These are phyloP conservation scores for Stomorhina lunata DNA, from an alignment of 2,888 invertebrate species.

Conservation along the genomic window DNA sequence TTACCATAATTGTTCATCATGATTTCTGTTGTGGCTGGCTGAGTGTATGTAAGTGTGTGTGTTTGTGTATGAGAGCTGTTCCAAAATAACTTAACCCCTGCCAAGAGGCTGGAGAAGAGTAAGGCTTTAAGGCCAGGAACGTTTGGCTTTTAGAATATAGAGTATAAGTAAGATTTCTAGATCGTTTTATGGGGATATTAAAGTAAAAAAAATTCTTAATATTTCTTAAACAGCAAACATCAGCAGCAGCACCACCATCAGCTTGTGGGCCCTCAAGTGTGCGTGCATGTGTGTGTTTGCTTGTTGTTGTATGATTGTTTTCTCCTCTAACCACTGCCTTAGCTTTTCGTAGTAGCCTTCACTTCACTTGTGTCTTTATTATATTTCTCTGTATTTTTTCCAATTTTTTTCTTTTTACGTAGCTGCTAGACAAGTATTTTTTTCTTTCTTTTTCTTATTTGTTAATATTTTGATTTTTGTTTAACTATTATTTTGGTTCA, in stretches of 20 bases:
- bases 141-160: no score
- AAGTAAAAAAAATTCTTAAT: conserved; percentile 15
- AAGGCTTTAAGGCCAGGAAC: no score
- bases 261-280: not conserved
- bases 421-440: conserved; percentile 50
- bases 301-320: conserved; percentile 45
- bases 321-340: conserved; percentile 62
- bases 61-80: no score
- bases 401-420: conserved; percentile 55
- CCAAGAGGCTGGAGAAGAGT: not conserved
- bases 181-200: no score
- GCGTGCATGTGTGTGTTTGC: conserved; percentile 29
- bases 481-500: not conserved
- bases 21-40: conserved; percentile 17
- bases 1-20: conserved; percentile 79
- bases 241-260: conserved; percentile 16
- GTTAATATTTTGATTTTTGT: conserved; percentile 4
- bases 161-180: no score
- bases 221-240: no score
- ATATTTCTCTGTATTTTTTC: conserved; percentile 46
- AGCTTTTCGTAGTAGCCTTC: conserved; percentile 61
- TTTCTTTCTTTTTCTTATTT: conserved; percentile 19
- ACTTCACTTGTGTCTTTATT: conserved; percentile 60
- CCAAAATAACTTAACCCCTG: no score
- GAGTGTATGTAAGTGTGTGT: not conserved